A percentile compares a stretch with the other conserved stretches of the same genome.
Conservation (phyloP, 2,113 vertebrate genomes). For the Lates calcarifer region DNA sequence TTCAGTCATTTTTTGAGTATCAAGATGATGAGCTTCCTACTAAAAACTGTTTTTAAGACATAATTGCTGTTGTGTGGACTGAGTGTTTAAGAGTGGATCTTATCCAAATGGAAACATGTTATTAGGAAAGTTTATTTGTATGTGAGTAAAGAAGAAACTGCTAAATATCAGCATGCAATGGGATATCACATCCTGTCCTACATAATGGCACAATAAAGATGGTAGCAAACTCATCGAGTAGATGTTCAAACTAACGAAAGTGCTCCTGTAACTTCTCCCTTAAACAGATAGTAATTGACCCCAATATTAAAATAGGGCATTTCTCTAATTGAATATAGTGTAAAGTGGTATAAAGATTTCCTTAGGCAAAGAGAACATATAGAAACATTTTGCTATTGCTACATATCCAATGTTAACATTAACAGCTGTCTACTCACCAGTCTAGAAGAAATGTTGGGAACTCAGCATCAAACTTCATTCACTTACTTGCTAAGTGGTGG, state of each 20-base stretch:
- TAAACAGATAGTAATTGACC: conserved; percentile 10
- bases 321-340: conserved; percentile 1
- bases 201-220: not conserved
- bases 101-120: not conserved
- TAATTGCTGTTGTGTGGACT: not conserved
- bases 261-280: not conserved
- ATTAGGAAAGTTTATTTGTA: not conserved
- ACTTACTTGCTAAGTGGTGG: no score
- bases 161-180: no score
- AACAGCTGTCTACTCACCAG: no score
- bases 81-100: not conserved
- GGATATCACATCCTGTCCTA: not conserved
- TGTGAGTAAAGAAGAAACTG: not conserved
- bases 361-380: conserved; percentile 26
- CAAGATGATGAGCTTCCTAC: accelerated
- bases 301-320: conserved; percentile 19
- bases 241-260: not conserved
- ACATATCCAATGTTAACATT: no score
- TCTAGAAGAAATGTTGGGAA: no score
- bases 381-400: no score
- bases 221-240: not conserved
- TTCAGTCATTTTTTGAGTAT: not conserved
- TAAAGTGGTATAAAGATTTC: conserved; percentile 22
- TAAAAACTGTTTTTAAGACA: not conserved
- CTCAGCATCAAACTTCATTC: no score